phyloP scores from a whole-genome alignment of 2,888 invertebrate genomes.

The Epinotia demarniana region DNA sequence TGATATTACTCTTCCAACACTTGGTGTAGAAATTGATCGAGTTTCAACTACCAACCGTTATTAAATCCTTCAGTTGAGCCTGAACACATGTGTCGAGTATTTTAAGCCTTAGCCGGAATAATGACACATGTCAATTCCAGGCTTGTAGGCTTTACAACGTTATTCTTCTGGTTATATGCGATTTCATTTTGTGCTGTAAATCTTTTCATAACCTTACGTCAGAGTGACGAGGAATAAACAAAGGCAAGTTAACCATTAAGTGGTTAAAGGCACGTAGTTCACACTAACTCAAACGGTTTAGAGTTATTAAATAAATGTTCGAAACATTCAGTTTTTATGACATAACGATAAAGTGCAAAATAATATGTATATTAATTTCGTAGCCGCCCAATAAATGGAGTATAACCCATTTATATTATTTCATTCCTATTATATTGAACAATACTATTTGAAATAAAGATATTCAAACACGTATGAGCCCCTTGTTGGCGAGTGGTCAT shows the following conservation, averaged over 20 bases:
- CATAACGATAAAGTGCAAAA: no score
- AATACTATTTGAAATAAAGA: no score
- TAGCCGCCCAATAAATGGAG: no score
- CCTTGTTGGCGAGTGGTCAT: not conserved
- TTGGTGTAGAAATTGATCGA: constrained; percentile 43
- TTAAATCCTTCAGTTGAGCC: constrained; percentile 58
- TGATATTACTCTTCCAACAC: constrained; percentile 38
- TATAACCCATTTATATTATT: no score
- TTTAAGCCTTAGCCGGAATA: constrained; percentile 38
- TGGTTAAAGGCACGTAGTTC: not conserved
- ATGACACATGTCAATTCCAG: constrained; percentile 2
- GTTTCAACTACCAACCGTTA: constrained; percentile 58
- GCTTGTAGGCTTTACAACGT: not conserved
- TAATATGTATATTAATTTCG: no score
- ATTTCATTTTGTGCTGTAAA: constrained; percentile 67
- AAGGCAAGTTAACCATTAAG: not conserved
- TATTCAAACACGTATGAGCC: not conserved
- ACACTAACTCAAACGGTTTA: not conserved
- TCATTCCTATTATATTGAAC: no score
- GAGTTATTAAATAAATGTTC: no score
- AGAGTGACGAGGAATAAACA: constrained; percentile 16
- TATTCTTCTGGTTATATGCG: not conserved
- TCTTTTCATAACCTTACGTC: constrained; percentile 50
- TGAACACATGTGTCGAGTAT: constrained; percentile 61
- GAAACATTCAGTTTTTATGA: no score